These are phyloP conservation scores for Epirrita christyi DNA, from an alignment of 2,888 invertebrate genomes.

Conservation along the genomic window DNA sequence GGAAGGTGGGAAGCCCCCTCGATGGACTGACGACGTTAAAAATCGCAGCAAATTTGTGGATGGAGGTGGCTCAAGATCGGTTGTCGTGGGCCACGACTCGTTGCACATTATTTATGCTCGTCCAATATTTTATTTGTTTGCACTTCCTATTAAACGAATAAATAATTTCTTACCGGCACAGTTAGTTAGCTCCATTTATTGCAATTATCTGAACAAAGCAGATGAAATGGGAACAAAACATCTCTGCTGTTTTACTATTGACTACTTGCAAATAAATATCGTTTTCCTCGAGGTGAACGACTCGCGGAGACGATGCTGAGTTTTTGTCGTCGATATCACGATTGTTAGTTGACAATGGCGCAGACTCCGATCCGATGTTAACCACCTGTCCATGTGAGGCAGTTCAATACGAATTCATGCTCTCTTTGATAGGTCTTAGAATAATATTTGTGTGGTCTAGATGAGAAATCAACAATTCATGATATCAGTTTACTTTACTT, in stretches of 20 bases:
- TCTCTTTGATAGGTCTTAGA: slow-evolving; percentile 20
- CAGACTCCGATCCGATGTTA: slow-evolving; percentile 45
- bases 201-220: slow-evolving; percentile 37
- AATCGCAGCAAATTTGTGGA: too few relatives aligned
- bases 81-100: too few relatives aligned
- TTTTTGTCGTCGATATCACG: slow-evolving; percentile 58
- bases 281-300: slow-evolving; percentile 68
- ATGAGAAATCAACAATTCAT: slow-evolving; percentile 6
- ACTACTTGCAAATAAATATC: slow-evolving; percentile 52
- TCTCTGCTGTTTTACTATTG: slow-evolving; percentile 33
- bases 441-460: slow-evolving; percentile 14
- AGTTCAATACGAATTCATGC: slow-evolving; percentile 20
- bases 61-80: too few relatives aligned
- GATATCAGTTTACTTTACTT: too few relatives aligned
- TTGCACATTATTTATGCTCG: too few relatives aligned
- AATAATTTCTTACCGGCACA: slow-evolving; percentile 13
- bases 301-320: slow-evolving; percentile 43
- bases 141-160: slow-evolving; percentile 5
- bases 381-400: slow-evolving; percentile 35
- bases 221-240: slow-evolving; percentile 41
- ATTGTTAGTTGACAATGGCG: slow-evolving; percentile 58
- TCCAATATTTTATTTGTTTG: background rate
- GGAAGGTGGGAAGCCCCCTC: too few relatives aligned
- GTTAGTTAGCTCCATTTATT: slow-evolving; percentile 16
- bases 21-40: too few relatives aligned